Evolutionary conservation across 1,140 invertebrate species (phyloP).

Genomic region (Psix sp.): DNA sequence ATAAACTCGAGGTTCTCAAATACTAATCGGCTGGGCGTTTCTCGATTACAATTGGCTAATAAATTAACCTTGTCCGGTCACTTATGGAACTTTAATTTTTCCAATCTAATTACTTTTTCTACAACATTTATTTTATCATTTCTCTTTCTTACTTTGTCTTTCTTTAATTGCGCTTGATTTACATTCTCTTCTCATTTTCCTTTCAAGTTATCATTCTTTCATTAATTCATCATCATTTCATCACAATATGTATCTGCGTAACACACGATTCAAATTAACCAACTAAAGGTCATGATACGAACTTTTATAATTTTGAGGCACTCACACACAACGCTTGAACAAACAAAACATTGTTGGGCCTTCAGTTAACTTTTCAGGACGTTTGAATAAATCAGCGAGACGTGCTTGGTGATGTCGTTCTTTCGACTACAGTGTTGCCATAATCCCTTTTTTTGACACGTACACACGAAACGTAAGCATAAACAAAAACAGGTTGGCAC

Average conservation of each 20-base stretch:
- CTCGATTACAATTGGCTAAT: conserved; percentile 37
- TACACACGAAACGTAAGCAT: conserved; percentile 10
- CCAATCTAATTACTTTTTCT: conserved; percentile 10
- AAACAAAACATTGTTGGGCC: conserved; percentile 37
- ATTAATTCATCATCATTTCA: conserved; percentile 5
- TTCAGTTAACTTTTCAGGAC: conserved; percentile 68
- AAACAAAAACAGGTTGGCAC: conserved; percentile 1
- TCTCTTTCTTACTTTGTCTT: neutral
- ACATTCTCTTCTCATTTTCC: neutral
- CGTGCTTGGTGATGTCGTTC: conserved; percentile 74
- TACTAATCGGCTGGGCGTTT: conserved; percentile 16
- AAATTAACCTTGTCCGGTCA: conserved; percentile 2
- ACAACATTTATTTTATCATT: conserved; percentile 6
- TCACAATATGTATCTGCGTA: conserved; percentile 34
- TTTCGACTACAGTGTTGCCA: conserved; percentile 38
- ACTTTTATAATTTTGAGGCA: conserved; percentile 56
- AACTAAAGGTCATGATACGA: conserved; percentile 34
- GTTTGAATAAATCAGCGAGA: conserved; percentile 62
- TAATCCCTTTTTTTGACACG: neutral
- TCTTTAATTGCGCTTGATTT: neutral
- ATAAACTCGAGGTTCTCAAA: conserved; percentile 39
- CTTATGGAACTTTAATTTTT: conserved; percentile 24
- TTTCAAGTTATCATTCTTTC: conserved; percentile 1
- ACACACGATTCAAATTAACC: conserved; percentile 43
- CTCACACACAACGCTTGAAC: conserved; percentile 44